These are phyloP conservation scores for Betta splendens DNA, from an alignment of 2,797 vertebrate genomes.

Conservation along the genomic window DNA sequence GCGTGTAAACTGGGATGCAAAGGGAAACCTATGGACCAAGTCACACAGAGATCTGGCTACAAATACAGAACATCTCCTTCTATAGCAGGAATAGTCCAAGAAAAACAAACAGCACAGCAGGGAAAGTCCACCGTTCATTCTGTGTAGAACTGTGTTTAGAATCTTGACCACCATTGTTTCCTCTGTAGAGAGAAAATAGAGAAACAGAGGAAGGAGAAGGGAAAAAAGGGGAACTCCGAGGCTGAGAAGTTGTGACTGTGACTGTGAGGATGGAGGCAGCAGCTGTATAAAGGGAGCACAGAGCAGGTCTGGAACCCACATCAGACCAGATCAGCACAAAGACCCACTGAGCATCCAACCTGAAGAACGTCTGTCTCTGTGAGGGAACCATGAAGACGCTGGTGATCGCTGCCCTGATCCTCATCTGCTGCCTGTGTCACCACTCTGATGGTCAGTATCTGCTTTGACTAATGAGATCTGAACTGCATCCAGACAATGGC, in stretches of 20 bases:
- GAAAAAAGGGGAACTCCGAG: too few species aligned
- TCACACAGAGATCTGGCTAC: too few species aligned
- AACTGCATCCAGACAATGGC: background rate
- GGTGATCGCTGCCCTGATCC: background rate
- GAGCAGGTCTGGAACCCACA: constrained; percentile 14
- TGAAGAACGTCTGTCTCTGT: constrained; percentile 12
- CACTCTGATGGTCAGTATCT: constrained; percentile 26
- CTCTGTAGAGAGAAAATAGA: background rate
- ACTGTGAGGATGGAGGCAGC: fast-evolving
- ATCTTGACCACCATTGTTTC: background rate
- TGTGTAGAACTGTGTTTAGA: background rate
- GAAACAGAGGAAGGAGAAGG: background rate
- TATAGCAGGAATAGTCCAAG: too few species aligned
- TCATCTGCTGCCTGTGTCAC: constrained; percentile 13
- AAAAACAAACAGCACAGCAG: background rate
- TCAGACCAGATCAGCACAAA: constrained; percentile 1
- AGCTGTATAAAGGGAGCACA: constrained; percentile 10
- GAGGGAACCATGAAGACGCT: constrained; percentile 47
- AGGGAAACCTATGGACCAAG: background rate
- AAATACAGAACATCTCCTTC: background rate
- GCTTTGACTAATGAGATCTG: background rate
- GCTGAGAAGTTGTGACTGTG: background rate
- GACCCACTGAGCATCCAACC: constrained; percentile 2
- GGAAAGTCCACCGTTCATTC: background rate
- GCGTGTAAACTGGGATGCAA: background rate